Base-by-base conservation (phyloP, 2,888 invertebrate genomes). In the Nemotelus pantherinus region DNA sequence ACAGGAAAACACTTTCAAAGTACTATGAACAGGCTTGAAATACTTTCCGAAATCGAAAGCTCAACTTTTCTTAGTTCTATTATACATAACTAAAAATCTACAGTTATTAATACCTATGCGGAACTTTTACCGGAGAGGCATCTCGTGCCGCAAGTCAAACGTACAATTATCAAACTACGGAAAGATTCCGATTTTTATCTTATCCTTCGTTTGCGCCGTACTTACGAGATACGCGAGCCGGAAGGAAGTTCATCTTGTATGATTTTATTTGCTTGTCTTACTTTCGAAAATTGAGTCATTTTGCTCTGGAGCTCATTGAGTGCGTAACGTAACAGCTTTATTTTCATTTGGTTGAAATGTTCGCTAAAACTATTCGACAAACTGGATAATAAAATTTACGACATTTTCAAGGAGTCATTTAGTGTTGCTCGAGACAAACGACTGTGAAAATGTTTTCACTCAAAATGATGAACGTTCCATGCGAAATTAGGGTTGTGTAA, bases 301-400 rank as follows among this genome's bases (percentile, higher is more conserved):
- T 43, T 41, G n/a, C 4, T 1, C 7, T 43, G 25, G 25, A 3
- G 41, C 60, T 41, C 43, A 9, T 25, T 3, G 2, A 25, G 4
- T 7, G 0, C 55, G 2, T 7, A 3, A 53, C 53, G 43, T 2
- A 10, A 10, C 4, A 50, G 3, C 2, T 74, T 74, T 45, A 45
- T 58, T 72, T 72, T 53, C 58, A 72, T 45, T 58, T 10, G 3
- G 9, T 10, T 45, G 45, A 68, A 70, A 70, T 55, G n/a, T 48
- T 45, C 48, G 47, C 39, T 39, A 39, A 48, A 74, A 74, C 53
- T 70, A 55, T 70, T 60, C 63, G 48, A 50, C 63, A 74, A 63
- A 48, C 47, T 41, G 48, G 60, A 60, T 60, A 74, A 60, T 74
- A 74, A 74, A 74, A 74, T 74, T 74, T 74, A 74, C 74, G 74